These are phyloP conservation scores for human DNA, from an alignment of 2,113 vertebrate genomes.

Conservation along the genomic window GRCh38 chr3:189917001-189917500, in stretches of 20 bases:
- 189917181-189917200: neutral
- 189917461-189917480: no score
- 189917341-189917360: neutral
- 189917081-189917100: neutral
- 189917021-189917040: conserved; percentile 16
- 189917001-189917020: conserved; percentile 48
- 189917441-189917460: no score
- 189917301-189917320: neutral
- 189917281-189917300: neutral
- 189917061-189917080: conserved; percentile 29
- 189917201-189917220: neutral
- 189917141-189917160: neutral
- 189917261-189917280: neutral
- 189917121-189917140: neutral
- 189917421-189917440: neutral
- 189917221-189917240: neutral
- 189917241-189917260: neutral
- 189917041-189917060: neutral
- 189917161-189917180: neutral
- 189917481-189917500: no score
- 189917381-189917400: neutral
- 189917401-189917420: neutral
- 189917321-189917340: neutral
- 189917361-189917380: conserved; percentile 9
- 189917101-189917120: neutral